Base-by-base conservation (phyloP, 37 sponge, comb jelly and placozoan species). In the Dysidea cf. avara region DNA sequence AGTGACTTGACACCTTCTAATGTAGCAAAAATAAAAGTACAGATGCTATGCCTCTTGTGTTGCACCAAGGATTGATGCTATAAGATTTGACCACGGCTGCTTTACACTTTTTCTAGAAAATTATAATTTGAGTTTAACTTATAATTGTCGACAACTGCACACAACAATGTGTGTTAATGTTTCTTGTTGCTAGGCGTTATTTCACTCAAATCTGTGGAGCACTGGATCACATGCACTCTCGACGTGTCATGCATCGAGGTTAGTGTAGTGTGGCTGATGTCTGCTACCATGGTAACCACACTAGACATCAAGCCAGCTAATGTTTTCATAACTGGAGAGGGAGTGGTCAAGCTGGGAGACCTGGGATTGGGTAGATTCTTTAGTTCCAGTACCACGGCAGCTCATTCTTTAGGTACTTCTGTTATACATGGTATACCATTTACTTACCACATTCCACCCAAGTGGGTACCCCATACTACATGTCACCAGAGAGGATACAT, bases 391-490 rank as follows among this genome's bases (percentile, higher is more conserved):
- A 98, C 99, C 11, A 88, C 90, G 30, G 99, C 93, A 55, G 96
- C 94, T 16, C 96, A 95, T 71, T 95, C 99, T 0, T 66, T 98
- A 0, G 97, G 94, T 96, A 78, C 7, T 37, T 3, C 2, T 31
- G 37, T 26, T 29, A n/a, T n/a, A n/a, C n/a, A n/a, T n/a, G n/a
- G n/a, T n/a, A n/a, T n/a, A n/a, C 49, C 47, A 4, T 20, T 9
- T 47, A 25, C 47, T 40, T 33, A 57, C 53, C 2, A 25, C 20
- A 43, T 56, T 26, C n/a, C 62, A 32, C n/a, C n/a, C 26, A 77
- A 96, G 99, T 98, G 50, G 99, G 99, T 1, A 98, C 99, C 7
- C 99, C 99, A 2, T 98, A 98, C 85, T 98, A 98, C 84, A 98
- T 98, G 99, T 88, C 96, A 7, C 99, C 99, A 13, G 99, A 98